A percentile compares a stretch with the other conserved stretches of the same genome.
Conservation (phyloP, 2,113 vertebrate genomes). For the Callaeas wilsoni region DNA sequence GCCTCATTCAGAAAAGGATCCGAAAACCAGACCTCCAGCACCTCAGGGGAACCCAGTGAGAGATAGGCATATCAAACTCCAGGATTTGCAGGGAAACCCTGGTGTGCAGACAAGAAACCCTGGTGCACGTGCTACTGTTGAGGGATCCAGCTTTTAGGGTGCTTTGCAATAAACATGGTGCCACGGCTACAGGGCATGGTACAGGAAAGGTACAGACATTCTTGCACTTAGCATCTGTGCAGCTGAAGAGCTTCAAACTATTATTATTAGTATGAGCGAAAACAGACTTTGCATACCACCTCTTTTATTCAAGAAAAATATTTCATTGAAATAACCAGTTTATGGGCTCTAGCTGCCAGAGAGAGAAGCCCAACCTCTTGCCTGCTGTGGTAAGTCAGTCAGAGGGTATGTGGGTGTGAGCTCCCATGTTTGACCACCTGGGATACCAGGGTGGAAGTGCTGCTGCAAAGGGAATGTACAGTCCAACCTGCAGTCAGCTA, state of each 20-base stretch:
- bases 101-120: background rate
- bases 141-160: background rate
- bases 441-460: background rate
- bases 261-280: background rate
- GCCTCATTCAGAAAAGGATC: background rate
- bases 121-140: rapidly evolving
- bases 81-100: background rate
- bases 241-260: background rate
- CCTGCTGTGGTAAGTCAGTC: background rate
- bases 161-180: background rate
- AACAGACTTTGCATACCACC: background rate
- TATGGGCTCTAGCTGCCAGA: rapidly evolving
- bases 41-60: background rate
- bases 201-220: background rate
- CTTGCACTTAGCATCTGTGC: background rate
- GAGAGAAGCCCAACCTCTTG: background rate
- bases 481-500: background rate
- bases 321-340: background rate
- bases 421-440: rapidly evolving
- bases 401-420: background rate
- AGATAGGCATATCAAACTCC: background rate
- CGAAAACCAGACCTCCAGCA: background rate
- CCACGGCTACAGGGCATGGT: background rate
- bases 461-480: background rate
- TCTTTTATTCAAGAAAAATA: background rate